Evolutionary conservation across 2,113 vertebrate species (phyloP), one percentile per base, ranked within the genome.

Genomic region (Rhineura floridana): DNA sequence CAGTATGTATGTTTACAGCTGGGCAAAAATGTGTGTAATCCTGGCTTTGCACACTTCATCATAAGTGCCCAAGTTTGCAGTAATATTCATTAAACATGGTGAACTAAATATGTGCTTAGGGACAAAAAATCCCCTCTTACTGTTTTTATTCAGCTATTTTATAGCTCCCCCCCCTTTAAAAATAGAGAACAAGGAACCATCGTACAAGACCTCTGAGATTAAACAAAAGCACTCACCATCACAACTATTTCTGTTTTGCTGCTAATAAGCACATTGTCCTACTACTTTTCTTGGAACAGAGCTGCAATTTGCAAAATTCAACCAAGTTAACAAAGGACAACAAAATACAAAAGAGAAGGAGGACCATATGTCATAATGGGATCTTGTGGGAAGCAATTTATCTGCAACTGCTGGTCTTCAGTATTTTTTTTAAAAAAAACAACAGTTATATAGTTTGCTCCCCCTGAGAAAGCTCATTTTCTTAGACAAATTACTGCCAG

Each of bases 401-500:
- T 77, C 84, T 69, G 69, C 25, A 80, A 81, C 70, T 73, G 44
- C 50, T 89, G 55, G 78, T 63, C 63, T n/a, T 12, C 39, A 42
- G 67, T 42, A 83, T 52, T 48, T 65, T 63, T 44, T 75, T 87
- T 42, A 42, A 62, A 46, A 39, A 62, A 69, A 21, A 21, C 3
- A 80, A 90, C 80, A 76, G 83, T 42, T 84, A 91, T 39, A 59
- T 62, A 67, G 21, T 83, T 91, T 65, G 44, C 63, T 90, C 55
- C n/a, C 70, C 89, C 80, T 52, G 88, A 88, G 87, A 94, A 95
- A 92, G 39, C 30, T 17, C 52, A 25, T 75, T 92, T 85, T 76
- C 62, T 52, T 85, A 90, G 91, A 93, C 67, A 91, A 83, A 91
- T 84, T 59, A 78, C 67, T 89, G 36, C 36, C 69, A 46, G 3